These are phyloP conservation scores for Scolopax bukidnonensis DNA, from an alignment of 2,797 vertebrate species.

Conservation along the genomic window DNA sequence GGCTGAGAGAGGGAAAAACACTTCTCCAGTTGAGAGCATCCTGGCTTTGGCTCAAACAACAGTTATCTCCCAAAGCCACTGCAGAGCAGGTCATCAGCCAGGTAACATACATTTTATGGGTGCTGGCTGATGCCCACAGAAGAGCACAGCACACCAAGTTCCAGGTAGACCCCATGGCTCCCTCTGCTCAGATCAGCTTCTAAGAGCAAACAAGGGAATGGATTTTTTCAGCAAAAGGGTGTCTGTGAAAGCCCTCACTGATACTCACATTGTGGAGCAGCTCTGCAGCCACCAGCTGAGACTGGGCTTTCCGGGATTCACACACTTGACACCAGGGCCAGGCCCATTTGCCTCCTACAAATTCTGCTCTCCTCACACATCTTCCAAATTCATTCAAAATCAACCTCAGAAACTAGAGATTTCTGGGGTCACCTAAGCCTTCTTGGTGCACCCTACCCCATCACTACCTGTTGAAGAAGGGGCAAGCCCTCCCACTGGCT, in stretches of 20 bases:
- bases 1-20: neutral
- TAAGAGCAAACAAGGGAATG: neutral
- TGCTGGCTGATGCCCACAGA: neutral
- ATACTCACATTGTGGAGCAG: neutral
- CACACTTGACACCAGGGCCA: neutral
- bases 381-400: neutral
- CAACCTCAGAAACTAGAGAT: neutral
- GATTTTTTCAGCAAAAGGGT: neutral
- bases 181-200: neutral
- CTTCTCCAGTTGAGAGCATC: neutral
- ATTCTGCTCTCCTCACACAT: neutral
- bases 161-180: neutral
- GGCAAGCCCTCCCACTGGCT: neutral
- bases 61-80: neutral
- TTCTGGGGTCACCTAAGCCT: neutral
- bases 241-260: neutral
- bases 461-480: neutral
- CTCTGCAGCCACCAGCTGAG: neutral
- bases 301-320: neutral
- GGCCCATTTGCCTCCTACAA: neutral
- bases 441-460: neutral
- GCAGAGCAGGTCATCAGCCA: neutral
- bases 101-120: neutral
- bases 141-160: neutral
- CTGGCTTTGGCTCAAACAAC: neutral